Percentiles rank a stretch among this genome's conserved stretches.
Evolutionary conservation across 1,140 invertebrate genomes (phyloP).

Genomic region (Bombus breviceps): DNA sequence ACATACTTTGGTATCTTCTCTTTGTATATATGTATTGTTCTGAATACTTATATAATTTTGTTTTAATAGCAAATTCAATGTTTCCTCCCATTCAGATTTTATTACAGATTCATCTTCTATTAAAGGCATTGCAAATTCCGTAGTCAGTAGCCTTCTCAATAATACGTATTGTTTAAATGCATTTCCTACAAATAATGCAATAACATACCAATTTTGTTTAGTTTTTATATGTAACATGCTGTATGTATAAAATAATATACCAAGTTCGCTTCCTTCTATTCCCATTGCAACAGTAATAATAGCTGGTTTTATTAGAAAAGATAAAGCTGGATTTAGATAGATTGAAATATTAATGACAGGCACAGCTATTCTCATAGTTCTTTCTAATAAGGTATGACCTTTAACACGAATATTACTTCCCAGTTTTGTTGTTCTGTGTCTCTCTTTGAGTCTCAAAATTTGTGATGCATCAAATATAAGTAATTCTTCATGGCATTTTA

Average conservation of each 20-base stretch:
- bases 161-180: conserved; percentile 78
- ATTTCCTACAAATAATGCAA: conserved; percentile 77
- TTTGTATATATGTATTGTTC: conserved; percentile 69
- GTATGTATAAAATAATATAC: conserved; percentile 20
- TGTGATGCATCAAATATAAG: conserved; percentile 71
- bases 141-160: conserved; percentile 83
- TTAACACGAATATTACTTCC: conserved; percentile 77
- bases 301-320: conserved; percentile 86
- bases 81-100: conserved; percentile 83
- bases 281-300: conserved; percentile 77
- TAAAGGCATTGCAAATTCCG: conserved; percentile 83
- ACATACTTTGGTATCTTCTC: conserved; percentile 78
- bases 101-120: conserved; percentile 72
- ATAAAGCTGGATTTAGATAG: conserved; percentile 89
- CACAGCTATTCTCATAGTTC: conserved; percentile 87
- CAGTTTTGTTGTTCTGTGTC: conserved; percentile 67
- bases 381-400: conserved; percentile 85
- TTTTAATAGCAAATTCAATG: conserved; percentile 78
- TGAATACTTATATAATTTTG: conserved; percentile 77
- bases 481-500: conserved; percentile 77
- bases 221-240: not conserved
- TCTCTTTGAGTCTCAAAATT: conserved; percentile 72
- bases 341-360: conserved; percentile 87
- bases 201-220: conserved; percentile 43
- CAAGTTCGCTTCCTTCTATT: conserved; percentile 49